Evolutionary conservation across 2,113 vertebrate genomes (phyloP).

Genomic region (Dendrocopos noguchii): DNA sequence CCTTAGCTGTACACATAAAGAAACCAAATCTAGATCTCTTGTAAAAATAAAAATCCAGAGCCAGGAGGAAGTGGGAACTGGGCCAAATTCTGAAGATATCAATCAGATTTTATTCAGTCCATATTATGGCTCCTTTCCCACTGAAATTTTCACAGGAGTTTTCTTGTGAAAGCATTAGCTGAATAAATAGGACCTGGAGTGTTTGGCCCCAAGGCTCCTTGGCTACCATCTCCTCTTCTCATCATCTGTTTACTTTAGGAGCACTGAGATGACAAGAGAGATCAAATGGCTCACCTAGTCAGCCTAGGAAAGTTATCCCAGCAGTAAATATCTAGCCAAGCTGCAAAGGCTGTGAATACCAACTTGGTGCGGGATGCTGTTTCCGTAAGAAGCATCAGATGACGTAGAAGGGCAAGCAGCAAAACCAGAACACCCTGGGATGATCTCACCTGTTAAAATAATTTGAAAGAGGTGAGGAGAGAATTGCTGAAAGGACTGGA

Average conservation of each 20-base stretch:
- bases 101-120: neutral
- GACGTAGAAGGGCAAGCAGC: neutral
- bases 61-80: neutral
- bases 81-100: neutral
- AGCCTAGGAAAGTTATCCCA: neutral
- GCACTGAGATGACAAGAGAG: neutral
- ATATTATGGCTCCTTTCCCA: neutral
- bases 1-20: neutral
- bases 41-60: neutral
- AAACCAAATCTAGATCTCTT: neutral
- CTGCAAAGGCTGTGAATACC: neutral
- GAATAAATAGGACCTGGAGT: neutral
- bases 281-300: neutral
- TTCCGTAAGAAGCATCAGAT: neutral
- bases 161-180: neutral
- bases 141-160: neutral
- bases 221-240: neutral
- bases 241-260: neutral
- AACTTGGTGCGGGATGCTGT: neutral
- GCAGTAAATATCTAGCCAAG: neutral
- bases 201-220: neutral
- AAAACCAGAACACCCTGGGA: neutral
- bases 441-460: neutral
- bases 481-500: neutral
- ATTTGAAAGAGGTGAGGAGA: neutral